Percentiles rank a stretch among this genome's conserved stretches.
Evolutionary conservation across 2,888 invertebrate species (phyloP).

Genomic region (Cynaeus angustus): DNA sequence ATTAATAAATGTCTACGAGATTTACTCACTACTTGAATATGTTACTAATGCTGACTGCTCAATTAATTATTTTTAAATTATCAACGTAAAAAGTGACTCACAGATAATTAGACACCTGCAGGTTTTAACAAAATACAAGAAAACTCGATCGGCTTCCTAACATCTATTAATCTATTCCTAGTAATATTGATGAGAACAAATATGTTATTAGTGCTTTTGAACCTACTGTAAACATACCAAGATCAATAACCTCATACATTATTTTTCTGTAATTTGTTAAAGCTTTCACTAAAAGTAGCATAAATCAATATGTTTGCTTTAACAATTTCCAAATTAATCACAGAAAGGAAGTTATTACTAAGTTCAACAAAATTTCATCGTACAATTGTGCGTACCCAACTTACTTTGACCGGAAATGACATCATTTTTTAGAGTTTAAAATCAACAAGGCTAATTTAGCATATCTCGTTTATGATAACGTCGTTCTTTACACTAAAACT

Average conservation of each 20-base stretch:
- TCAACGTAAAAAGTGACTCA: conserved; percentile 22
- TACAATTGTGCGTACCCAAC: too few species aligned
- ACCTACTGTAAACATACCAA: conserved; percentile 1
- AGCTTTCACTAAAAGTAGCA: background rate
- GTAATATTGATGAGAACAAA: conserved; percentile 2
- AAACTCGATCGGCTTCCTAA: background rate
- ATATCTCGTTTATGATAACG: too few species aligned
- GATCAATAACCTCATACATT: conserved; percentile 1
- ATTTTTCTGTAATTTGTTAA: background rate
- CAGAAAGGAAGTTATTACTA: too few species aligned
- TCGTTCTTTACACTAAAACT: too few species aligned
- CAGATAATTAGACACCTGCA: conserved; percentile 30
- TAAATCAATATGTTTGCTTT: too few species aligned
- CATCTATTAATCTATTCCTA: background rate
- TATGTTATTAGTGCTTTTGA: background rate
- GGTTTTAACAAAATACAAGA: conserved; percentile 1
- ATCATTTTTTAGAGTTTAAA: too few species aligned
- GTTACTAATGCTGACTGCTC: conserved; percentile 15
- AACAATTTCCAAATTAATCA: too few species aligned
- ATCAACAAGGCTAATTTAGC: too few species aligned
- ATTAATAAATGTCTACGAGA: conserved; percentile 6
- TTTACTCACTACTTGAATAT: conserved; percentile 20
- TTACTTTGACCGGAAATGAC: too few species aligned
- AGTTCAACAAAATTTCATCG: too few species aligned
- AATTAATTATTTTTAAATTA: conserved; percentile 33